phyloP scores from a whole-genome alignment of 2,113 vertebrate species.

The Atlantisia rogersi region DNA sequence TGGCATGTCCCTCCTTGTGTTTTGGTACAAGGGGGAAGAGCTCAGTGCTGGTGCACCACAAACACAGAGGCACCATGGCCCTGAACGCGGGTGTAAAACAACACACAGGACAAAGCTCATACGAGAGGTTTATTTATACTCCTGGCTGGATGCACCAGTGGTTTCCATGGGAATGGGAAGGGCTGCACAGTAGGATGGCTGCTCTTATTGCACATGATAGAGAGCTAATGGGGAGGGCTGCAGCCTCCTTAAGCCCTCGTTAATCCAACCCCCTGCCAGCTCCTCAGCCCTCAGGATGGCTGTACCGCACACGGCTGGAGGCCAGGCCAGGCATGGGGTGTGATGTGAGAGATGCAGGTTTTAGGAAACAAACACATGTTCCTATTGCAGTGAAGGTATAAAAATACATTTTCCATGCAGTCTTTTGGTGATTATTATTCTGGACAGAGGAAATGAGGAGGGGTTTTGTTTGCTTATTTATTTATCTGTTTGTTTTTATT shows the following conservation, averaged over 20 bases:
- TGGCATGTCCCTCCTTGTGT: background rate
- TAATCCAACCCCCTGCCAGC: background rate
- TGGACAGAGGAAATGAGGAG: background rate
- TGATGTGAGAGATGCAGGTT: background rate
- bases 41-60: fast-evolving
- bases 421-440: background rate
- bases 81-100: fast-evolving
- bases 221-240: slow-evolving; percentile 50
- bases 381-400: fast-evolving
- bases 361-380: background rate
- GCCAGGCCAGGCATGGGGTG: background rate
- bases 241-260: background rate
- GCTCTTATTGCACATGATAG: slow-evolving; percentile 26
- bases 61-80: background rate
- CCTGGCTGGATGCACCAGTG: slow-evolving; percentile 32
- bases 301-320: fast-evolving
- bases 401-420: background rate
- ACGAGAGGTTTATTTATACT: slow-evolving; percentile 35
- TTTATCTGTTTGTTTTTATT: background rate
- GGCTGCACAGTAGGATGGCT: slow-evolving; percentile 35
- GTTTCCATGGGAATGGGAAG: slow-evolving; percentile 67
- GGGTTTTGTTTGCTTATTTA: background rate
- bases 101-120: background rate
- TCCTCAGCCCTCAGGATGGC: background rate
- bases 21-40: background rate